A percentile compares a stretch with the other conserved stretches of the same genome.
Evolutionary conservation across 2,888 invertebrate species (phyloP).

Genomic region (Hyposoter didymator): DNA sequence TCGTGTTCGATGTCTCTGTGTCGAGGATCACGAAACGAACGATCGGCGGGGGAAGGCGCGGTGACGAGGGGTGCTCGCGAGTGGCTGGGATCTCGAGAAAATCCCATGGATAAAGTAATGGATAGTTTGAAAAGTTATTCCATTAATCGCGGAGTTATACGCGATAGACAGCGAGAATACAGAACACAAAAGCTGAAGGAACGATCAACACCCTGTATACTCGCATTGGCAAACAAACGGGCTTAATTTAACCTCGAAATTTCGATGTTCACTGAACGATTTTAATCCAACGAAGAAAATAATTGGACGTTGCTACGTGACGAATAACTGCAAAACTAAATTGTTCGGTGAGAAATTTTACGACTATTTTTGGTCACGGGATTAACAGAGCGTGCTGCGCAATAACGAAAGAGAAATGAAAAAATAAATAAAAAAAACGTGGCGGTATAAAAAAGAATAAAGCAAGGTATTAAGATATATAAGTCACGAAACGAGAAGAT

Average conservation of each 20-base stretch:
- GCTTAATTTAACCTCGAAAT: slow-evolving; percentile 7
- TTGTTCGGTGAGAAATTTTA: slow-evolving; percentile 25
- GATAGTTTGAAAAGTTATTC: slow-evolving; percentile 82
- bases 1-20: slow-evolving; percentile 63
- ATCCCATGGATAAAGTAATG: slow-evolving; percentile 76
- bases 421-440: too few relatives aligned
- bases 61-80: slow-evolving; percentile 36
- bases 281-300: neutral
- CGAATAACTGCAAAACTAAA: slow-evolving; percentile 11
- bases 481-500: slow-evolving; percentile 52
- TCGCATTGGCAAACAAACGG: slow-evolving; percentile 1
- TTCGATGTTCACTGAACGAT: neutral
- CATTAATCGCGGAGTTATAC: slow-evolving; percentile 74
- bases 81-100: slow-evolving; percentile 39
- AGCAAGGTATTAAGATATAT: slow-evolving; percentile 42
- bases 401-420: slow-evolving; percentile 18
- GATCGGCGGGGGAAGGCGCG: neutral
- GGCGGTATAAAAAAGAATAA: neutral
- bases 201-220: slow-evolving; percentile 1
- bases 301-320: neutral
- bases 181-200: slow-evolving; percentile 14
- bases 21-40: slow-evolving; percentile 60
- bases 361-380: slow-evolving; percentile 45
- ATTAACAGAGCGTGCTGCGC: slow-evolving; percentile 35
- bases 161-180: slow-evolving; percentile 1